A percentile compares a stretch with the other conserved stretches of the same genome.
Evolutionary conservation across 1,140 invertebrate species (phyloP).

Genomic region (Pseudomyrmex cubaensis): DNA sequence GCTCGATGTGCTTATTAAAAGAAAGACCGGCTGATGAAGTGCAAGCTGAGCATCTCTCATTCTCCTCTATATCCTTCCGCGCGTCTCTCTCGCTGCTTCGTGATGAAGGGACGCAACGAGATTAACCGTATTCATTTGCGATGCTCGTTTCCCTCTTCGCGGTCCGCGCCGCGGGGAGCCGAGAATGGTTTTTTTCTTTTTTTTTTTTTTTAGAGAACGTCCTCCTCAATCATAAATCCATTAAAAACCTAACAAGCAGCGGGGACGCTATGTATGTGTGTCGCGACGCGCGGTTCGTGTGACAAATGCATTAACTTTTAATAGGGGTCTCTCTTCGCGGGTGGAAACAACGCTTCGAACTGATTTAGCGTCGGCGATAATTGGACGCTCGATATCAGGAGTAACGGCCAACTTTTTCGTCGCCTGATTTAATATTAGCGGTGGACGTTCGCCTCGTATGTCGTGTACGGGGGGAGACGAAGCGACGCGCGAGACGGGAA

Average conservation of each 20-base stretch:
- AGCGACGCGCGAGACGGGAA: not conserved
- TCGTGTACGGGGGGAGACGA: too few species aligned
- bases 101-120: constrained; percentile 57
- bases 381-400: constrained; percentile 58
- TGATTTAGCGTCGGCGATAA: constrained; percentile 61
- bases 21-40: constrained; percentile 54
- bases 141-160: constrained; percentile 28
- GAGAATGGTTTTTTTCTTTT: constrained; percentile 28
- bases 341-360: constrained; percentile 57
- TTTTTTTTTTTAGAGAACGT: not conserved
- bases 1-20: constrained; percentile 57
- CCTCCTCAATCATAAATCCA: constrained; percentile 63
- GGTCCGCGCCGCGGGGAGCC: not conserved
- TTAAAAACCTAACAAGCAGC: constrained; percentile 57
- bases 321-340: constrained; percentile 43
- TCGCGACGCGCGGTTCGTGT: constrained; percentile 4
- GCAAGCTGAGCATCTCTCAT: constrained; percentile 30
- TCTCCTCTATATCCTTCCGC: not conserved
- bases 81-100: constrained; percentile 18
- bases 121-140: constrained; percentile 55
- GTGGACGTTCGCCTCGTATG: constrained; percentile 26
- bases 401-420: constrained; percentile 57
- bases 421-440: constrained; percentile 53
- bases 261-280: not conserved
- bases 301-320: constrained; percentile 67